Evolutionary conservation across 2,888 invertebrate genomes (phyloP), one percentile per base, ranked within the genome.

Genomic region (Drosophila formosana): DNA sequence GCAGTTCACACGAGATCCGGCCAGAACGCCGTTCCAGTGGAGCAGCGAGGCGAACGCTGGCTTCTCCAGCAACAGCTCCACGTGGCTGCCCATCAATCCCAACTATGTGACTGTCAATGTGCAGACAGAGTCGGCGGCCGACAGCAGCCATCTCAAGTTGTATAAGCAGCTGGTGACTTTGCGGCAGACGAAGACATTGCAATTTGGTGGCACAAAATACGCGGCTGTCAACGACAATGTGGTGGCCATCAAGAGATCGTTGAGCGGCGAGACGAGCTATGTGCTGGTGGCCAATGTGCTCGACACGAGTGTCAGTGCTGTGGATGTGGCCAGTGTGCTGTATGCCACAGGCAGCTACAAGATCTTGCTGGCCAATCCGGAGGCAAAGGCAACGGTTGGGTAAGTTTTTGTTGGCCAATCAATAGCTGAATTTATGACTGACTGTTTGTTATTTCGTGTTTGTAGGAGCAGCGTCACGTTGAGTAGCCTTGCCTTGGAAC

Each of bases 11-110:
- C 93, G 96, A 4, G 96, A 96, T 91, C 93, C 94, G 0, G 93
- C 92, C 11, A 92, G 95, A 45, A 94, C 95, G 0, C 95, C 95
- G 0, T 94, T 94, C 89, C 95, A 95, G 70, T 95, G 95, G 95
- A 93, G 94, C 78, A 75, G 83, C 9, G 80, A 90, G 0, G 88
- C 78, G 0, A 94, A 93, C 73, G 49, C 91, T 72, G 30, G 93
- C 0, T 92, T 92, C 78, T 91, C 92, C 2, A 91, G 68, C 1
- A 90, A 74, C 41, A 53, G 77, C 41, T 73, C 55, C 3, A 91
- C 92, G 2, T 92, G 92, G 92, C 66, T 92, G 55, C 92, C 92
- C n/a, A 86, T 92, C 1, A 94, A 95, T 75, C 91, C 93, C 0
- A 95, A 96, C 89, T 95, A 95, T 86, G 84, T 78, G 47, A 92